Conservation (phyloP, 2,888 invertebrate genomes). For the Calephelis perditalis region DNA sequence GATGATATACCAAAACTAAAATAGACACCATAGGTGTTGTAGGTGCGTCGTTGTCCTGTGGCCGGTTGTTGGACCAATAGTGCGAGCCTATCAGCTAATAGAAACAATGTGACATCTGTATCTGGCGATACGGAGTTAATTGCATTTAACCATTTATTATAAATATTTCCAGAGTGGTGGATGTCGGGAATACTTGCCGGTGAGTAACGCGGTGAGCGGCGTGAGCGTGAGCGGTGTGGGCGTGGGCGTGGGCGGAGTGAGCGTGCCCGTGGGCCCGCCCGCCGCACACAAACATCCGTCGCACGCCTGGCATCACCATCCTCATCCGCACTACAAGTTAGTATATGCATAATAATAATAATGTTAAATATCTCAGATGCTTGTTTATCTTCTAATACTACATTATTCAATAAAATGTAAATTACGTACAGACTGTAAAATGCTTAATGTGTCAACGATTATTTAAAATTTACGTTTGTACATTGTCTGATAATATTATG, state of each 20-base stretch:
- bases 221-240: slow-evolving; percentile 57
- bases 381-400: too few relatives aligned
- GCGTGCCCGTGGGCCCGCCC: slow-evolving; percentile 52
- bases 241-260: slow-evolving; percentile 52
- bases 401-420: too few relatives aligned
- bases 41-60: too few relatives aligned
- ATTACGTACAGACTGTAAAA: too few relatives aligned
- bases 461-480: too few relatives aligned
- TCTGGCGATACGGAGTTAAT: background rate
- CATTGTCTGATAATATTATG: too few relatives aligned
- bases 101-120: too few relatives aligned
- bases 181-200: slow-evolving; percentile 59
- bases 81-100: too few relatives aligned
- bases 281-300: slow-evolving; percentile 55
- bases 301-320: slow-evolving; percentile 63
- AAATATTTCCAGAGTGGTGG: slow-evolving; percentile 52
- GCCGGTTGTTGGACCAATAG: too few relatives aligned
- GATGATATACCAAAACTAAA: too few relatives aligned
- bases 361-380: background rate
- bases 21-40: too few relatives aligned
- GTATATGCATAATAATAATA: slow-evolving; percentile 24
- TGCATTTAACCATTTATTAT: background rate
- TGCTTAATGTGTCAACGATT: too few relatives aligned
- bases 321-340: slow-evolving; percentile 69
- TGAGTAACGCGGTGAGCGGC: slow-evolving; percentile 34